phyloP scores from a whole-genome alignment of 2,888 invertebrate genomes.

The Ligdia adustata region DNA sequence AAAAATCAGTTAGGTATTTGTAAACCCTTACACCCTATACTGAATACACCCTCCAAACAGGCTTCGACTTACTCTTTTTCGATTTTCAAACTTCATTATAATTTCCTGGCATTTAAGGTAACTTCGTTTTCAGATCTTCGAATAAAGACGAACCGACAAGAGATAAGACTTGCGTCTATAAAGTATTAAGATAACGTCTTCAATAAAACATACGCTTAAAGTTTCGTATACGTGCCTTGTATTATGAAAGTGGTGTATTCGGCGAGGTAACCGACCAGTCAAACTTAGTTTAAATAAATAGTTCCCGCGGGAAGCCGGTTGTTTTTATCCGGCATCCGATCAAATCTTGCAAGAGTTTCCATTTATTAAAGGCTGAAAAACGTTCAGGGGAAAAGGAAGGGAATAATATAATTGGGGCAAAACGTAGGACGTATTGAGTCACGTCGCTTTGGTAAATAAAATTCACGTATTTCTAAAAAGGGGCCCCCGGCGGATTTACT shows the following conservation, averaged over 20 bases:
- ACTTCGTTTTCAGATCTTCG: too few relatives aligned
- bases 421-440: conserved; percentile 39
- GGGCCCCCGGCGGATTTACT: conserved; percentile 36
- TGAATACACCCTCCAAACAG: too few relatives aligned
- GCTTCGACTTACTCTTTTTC: too few relatives aligned
- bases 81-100: too few relatives aligned
- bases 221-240: conserved; percentile 25
- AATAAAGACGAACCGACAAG: conserved; percentile 11
- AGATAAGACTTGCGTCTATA: conserved; percentile 23
- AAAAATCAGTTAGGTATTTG: too few relatives aligned
- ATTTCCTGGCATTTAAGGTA: too few relatives aligned
- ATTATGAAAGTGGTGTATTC: conserved; percentile 20
- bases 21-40: too few relatives aligned
- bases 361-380: conserved; percentile 40
- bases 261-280: conserved; percentile 30
- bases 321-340: conserved; percentile 39
- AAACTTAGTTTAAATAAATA: conserved; percentile 38
- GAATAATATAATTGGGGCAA: conserved; percentile 38
- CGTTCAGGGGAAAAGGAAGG: conserved; percentile 38
- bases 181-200: conserved; percentile 27
- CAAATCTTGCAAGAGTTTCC: conserved; percentile 41
- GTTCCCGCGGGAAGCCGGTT: conserved; percentile 37
- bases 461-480: conserved; percentile 37
- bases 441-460: conserved; percentile 42
- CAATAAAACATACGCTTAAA: conserved; percentile 26